Evolutionary conservation across 1,140 invertebrate species (phyloP).

Genomic region (Eulimnadia texana): DNA sequence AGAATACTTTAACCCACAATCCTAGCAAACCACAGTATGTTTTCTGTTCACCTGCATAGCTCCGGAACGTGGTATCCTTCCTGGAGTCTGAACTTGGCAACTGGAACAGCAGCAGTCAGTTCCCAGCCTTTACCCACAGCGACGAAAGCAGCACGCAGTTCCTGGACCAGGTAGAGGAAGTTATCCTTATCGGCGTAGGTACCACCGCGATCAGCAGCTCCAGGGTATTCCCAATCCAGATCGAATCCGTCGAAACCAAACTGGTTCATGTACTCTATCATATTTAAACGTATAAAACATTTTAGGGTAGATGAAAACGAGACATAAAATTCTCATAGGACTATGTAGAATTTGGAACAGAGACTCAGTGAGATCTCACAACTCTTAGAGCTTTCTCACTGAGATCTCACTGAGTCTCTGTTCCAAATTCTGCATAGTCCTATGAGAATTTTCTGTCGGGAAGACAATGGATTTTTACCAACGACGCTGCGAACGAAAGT

Average conservation of each 20-base stretch:
- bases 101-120: conserved; percentile 68
- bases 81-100: conserved; percentile 65
- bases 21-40: neutral
- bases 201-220: conserved; percentile 66
- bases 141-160: conserved; percentile 61
- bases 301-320: neutral
- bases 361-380: too few species aligned
- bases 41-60: conserved; percentile 64
- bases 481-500: conserved; percentile 59
- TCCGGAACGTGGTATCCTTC: conserved; percentile 82
- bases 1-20: neutral
- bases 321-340: too few species aligned
- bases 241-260: conserved; percentile 69
- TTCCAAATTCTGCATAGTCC: too few species aligned
- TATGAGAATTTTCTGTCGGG: too few species aligned
- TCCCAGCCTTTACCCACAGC: conserved; percentile 57
- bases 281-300: neutral
- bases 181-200: conserved; percentile 62
- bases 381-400: too few species aligned
- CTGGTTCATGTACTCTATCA: conserved; percentile 36
- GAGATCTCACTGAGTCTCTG: too few species aligned
- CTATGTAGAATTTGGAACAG: too few species aligned
- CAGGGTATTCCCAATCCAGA: conserved; percentile 75
- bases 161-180: conserved; percentile 18
- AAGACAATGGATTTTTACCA: conserved; percentile 35